Evolutionary conservation across 2,888 invertebrate genomes (phyloP).

Genomic region (Tenthredo livida): DNA sequence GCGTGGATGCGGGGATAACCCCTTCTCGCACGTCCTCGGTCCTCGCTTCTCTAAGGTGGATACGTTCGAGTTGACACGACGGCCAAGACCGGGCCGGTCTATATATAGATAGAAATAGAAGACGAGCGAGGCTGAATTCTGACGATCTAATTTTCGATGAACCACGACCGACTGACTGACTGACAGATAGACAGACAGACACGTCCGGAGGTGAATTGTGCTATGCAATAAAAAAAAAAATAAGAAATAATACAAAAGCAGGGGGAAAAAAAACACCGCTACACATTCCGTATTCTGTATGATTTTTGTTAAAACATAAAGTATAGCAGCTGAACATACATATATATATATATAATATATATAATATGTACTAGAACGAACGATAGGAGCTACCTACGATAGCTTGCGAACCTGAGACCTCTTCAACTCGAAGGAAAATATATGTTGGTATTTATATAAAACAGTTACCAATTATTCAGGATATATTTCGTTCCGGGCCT

Average conservation of each 20-base stretch:
- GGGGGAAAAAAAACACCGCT: neutral
- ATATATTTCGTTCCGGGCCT: neutral
- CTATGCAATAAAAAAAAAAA: neutral
- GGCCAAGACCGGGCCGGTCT: slow-evolving; percentile 1
- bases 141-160: neutral
- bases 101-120: slow-evolving; percentile 25
- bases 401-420: neutral
- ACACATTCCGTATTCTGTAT: neutral
- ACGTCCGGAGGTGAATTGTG: neutral
- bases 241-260: neutral
- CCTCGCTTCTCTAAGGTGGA: neutral
- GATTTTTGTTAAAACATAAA: neutral
- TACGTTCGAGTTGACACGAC: slow-evolving; percentile 24
- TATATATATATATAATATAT: too few relatives aligned
- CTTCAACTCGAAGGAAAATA: neutral
- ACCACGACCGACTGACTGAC: neutral
- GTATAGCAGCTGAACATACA: too few relatives aligned
- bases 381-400: too few relatives aligned
- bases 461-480: neutral
- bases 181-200: neutral
- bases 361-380: neutral
- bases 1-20: slow-evolving; percentile 3
- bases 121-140: slow-evolving; percentile 6
- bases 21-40: neutral
- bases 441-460: neutral